Evolutionary conservation across 1,140 invertebrate genomes (phyloP), one percentile per base, ranked within the genome.

Genomic region (Cardiocondyla obscurior): DNA sequence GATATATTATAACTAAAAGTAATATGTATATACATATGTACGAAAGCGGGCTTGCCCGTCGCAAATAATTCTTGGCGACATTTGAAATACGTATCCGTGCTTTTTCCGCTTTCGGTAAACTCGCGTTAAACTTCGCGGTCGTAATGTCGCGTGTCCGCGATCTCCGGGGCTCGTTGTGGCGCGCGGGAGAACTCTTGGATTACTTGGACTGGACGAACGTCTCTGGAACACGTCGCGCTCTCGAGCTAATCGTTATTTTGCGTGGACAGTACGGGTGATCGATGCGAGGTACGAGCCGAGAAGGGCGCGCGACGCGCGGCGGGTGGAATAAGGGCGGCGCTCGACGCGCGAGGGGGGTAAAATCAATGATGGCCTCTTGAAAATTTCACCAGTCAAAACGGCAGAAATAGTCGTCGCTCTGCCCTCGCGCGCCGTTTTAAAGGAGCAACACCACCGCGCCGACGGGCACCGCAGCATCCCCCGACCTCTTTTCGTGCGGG

Each of bases 281-380:
- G 87, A 88, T 88, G 87, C 86, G 87, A 79, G 84, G 86, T 74
- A 88, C 86, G 83, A 60, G 83, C 76, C 70, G 83, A 88, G 87
- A 85, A 88, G 86, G 86, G 86, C 49, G 87, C 42, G 85, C 76
- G 86, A 84, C 82, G 81, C 67, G 60, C 85, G 86, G 83, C 55
- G 86, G 82, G 86, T 42, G 86, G 86, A 85, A 87, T 88, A 88
- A 88, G 86, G 86, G 86, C 86, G 87, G 86, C 83, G 86, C 87
- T 69, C 83, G 86, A 76, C 81, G 73, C 87, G 82, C 76, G 85
- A 83, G 82, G 86, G 85, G 86, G 77, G 86, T 86, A 90, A 90
- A 90, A 90, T 90, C 89, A 90, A 90, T 90, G 89, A 90, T 90
- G 89, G 89, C 82, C 89, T 90, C 89, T 90, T 90, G 85, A 90